Evolutionary conservation across 2,888 invertebrate genomes (phyloP).

Genomic region (Mayetiola destructor): DNA sequence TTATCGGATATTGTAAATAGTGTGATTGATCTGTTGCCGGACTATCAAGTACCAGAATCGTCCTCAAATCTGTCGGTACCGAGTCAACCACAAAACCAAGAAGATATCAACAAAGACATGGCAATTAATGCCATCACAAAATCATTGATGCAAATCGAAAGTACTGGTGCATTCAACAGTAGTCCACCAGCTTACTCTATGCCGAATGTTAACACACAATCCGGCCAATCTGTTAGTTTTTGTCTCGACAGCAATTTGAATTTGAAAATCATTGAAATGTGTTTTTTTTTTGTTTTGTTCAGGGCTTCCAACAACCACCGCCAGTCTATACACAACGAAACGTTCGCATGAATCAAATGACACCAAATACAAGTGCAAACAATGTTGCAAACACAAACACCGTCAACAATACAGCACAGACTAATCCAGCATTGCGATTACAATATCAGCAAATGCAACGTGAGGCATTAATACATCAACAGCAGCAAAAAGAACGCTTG

Average conservation of each 20-base stretch:
- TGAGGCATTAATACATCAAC: constrained; percentile 21
- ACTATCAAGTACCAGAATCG: constrained; percentile 24
- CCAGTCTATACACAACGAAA: constrained; percentile 29
- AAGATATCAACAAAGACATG: constrained; percentile 47
- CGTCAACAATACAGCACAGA: constrained; percentile 8
- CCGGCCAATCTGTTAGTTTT: constrained; percentile 24
- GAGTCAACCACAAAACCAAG: constrained; percentile 23
- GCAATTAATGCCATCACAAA: constrained; percentile 83
- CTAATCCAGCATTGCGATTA: constrained; percentile 3
- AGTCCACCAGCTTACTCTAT: constrained; percentile 22
- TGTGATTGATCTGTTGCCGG: constrained; percentile 67
- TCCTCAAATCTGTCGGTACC: constrained; percentile 22
- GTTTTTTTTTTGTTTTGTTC: constrained; percentile 3
- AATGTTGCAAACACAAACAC: constrained; percentile 23
- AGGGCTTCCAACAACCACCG: constrained; percentile 33
- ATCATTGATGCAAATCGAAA: constrained; percentile 76
- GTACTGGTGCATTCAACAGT: constrained; percentile 33
- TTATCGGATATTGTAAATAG: constrained; percentile 74
- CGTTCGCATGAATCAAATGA: constrained; percentile 21
- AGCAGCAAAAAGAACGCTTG: constrained; percentile 48
- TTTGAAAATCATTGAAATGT: neutral
- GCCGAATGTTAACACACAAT: constrained; percentile 21
- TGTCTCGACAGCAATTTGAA: too few species aligned
- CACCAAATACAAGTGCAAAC: too few species aligned
- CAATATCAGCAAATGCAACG: constrained; percentile 23